These are phyloP conservation scores for Chirona hameri DNA, from an alignment of 2,888 invertebrate genomes.

Conservation along the genomic window DNA sequence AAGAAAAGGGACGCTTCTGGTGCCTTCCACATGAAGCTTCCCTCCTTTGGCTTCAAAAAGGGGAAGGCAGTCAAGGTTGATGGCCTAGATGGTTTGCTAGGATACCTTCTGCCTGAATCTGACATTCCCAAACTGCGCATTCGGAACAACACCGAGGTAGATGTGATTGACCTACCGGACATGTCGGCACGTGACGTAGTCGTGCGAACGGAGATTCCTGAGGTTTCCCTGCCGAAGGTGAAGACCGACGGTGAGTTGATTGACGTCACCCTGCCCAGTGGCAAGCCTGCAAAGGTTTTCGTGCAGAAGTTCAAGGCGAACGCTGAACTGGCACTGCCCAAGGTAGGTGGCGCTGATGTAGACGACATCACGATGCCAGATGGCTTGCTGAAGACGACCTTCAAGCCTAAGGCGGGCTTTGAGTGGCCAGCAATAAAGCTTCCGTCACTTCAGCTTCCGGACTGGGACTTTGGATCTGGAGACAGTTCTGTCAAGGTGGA, in stretches of 20 bases:
- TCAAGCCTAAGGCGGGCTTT: constrained; percentile 22
- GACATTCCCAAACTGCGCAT: constrained; percentile 5
- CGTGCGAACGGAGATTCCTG: background rate
- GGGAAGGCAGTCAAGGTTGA: background rate
- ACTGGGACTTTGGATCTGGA: background rate
- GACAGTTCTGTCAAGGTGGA: background rate
- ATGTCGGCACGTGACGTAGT: background rate
- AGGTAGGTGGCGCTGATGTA: background rate
- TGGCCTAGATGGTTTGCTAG: background rate
- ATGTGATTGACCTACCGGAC: background rate
- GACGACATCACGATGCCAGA: background rate
- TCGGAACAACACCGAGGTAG: constrained; percentile 12
- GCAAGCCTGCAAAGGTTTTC: background rate
- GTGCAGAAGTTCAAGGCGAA: background rate
- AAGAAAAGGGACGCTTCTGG: background rate
- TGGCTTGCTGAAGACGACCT: background rate
- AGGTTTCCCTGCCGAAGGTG: background rate
- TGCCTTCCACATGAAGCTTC: background rate
- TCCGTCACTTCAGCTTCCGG: background rate
- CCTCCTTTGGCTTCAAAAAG: constrained; percentile 2
- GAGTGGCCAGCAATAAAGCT: background rate
- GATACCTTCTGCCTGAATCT: background rate
- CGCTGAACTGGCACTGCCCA: background rate
- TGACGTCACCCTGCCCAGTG: background rate
- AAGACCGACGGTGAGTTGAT: background rate